Conservation (phyloP, 1,140 invertebrate species). For the Lasioglossum baleicum region DNA sequence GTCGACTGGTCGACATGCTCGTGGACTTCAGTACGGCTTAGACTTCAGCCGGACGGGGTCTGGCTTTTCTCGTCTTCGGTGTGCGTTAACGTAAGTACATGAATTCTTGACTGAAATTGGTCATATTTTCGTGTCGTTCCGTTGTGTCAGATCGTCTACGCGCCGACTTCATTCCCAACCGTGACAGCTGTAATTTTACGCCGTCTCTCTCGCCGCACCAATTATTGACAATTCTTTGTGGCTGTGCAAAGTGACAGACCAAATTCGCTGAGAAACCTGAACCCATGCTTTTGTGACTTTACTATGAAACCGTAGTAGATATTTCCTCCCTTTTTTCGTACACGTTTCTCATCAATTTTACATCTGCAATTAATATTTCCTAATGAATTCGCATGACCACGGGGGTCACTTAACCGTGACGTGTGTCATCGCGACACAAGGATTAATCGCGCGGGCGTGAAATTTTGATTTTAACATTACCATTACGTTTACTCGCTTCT, state of each 20-base stretch:
- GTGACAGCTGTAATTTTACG: not conserved
- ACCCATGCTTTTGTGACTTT: not conserved
- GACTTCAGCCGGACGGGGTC: slow-evolving; percentile 68
- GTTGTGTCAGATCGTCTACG: not conserved
- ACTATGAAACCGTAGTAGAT: not conserved
- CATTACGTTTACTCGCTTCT: no score
- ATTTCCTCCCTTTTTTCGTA: not conserved
- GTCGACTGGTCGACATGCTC: slow-evolving; percentile 13
- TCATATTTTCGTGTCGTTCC: not conserved
- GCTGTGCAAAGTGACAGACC: not conserved
- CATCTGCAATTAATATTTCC: not conserved
- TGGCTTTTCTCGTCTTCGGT: slow-evolving; percentile 50
- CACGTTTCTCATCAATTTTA: not conserved
- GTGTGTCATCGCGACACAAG: not conserved
- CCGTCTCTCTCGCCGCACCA: not conserved
- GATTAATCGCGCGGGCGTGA: not conserved
- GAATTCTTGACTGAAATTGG: slow-evolving; percentile 47
- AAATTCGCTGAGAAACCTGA: not conserved
- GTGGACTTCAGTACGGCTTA: slow-evolving; percentile 64
- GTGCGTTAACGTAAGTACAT: slow-evolving; percentile 63
- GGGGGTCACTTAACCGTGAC: not conserved
- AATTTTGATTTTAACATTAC: not conserved
- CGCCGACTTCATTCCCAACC: not conserved
- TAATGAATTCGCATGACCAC: not conserved
- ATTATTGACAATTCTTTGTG: slow-evolving; percentile 6